Percentiles rank a stretch among this genome's conserved stretches.
Evolutionary conservation across 2,888 invertebrate genomes (phyloP).

Genomic region (Baccha elongata): DNA sequence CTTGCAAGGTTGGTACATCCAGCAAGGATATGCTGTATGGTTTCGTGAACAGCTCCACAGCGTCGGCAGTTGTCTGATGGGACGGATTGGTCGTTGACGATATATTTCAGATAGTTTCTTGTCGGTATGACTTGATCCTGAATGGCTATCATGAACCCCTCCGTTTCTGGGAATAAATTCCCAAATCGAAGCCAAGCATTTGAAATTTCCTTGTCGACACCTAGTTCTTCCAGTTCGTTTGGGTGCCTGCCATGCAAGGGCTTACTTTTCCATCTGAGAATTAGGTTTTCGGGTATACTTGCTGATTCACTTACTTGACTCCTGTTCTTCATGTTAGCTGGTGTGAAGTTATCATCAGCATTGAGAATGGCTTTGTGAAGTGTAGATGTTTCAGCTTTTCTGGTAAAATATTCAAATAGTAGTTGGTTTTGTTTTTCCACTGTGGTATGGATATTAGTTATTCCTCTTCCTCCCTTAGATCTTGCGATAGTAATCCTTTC

Average conservation of each 20-base stretch:
- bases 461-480: neutral
- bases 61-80: neutral
- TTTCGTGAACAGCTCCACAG: constrained; percentile 9
- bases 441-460: neutral
- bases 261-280: neutral
- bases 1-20: neutral
- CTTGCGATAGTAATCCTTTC: neutral
- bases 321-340: neutral
- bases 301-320: neutral
- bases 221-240: neutral
- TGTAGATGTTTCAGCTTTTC: neutral
- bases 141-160: neutral
- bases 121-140: neutral
- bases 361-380: neutral
- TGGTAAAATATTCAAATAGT: constrained; percentile 2
- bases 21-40: neutral
- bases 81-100: neutral
- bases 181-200: neutral
- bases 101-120: constrained; percentile 6
- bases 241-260: neutral
- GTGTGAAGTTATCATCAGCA: constrained; percentile 1
- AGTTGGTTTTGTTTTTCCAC: neutral
- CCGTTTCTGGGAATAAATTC: neutral
- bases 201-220: neutral
- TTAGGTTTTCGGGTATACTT: neutral